These are phyloP conservation scores for Halyomorpha halys DNA, from an alignment of 1,140 invertebrate species.

Conservation along the genomic window DNA sequence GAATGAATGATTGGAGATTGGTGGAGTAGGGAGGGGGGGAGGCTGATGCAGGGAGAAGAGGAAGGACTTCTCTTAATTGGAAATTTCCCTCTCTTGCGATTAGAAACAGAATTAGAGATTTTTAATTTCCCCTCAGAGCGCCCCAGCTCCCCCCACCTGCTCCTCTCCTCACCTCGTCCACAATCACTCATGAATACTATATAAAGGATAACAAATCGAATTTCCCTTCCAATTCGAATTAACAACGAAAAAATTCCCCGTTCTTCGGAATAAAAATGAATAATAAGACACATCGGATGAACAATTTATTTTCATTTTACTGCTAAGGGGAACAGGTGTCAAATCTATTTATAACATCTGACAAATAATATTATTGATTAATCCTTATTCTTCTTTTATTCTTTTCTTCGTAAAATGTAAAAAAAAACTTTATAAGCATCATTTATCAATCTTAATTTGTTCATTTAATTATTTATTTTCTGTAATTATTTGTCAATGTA, in stretches of 20 bases:
- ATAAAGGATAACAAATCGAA: background rate
- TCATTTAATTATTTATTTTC: too few relatives aligned
- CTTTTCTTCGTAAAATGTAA: too few relatives aligned
- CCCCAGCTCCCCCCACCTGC: background rate
- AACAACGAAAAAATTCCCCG: slow-evolving; percentile 3
- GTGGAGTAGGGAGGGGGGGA: background rate
- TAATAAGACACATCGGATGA: background rate
- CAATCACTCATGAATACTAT: slow-evolving; percentile 7
- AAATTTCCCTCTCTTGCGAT: slow-evolving; percentile 11
- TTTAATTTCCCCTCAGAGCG: background rate
- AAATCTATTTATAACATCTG: background rate
- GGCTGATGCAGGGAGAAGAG: background rate
- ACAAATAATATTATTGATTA: too few relatives aligned
- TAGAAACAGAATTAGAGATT: slow-evolving; percentile 9
- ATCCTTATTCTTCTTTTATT: too few relatives aligned
- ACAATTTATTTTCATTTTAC: slow-evolving; percentile 1
- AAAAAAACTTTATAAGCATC: too few relatives aligned
- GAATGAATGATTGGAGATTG: background rate
- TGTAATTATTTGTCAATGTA: too few relatives aligned
- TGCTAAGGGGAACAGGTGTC: background rate
- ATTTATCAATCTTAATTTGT: too few relatives aligned
- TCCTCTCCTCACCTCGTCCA: background rate
- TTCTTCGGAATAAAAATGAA: background rate
- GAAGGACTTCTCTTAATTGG: slow-evolving; percentile 10
- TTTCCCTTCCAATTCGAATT: background rate